These are phyloP conservation scores for Procavia capensis DNA, from an alignment of 2,113 vertebrate genomes.

Conservation along the genomic window DNA sequence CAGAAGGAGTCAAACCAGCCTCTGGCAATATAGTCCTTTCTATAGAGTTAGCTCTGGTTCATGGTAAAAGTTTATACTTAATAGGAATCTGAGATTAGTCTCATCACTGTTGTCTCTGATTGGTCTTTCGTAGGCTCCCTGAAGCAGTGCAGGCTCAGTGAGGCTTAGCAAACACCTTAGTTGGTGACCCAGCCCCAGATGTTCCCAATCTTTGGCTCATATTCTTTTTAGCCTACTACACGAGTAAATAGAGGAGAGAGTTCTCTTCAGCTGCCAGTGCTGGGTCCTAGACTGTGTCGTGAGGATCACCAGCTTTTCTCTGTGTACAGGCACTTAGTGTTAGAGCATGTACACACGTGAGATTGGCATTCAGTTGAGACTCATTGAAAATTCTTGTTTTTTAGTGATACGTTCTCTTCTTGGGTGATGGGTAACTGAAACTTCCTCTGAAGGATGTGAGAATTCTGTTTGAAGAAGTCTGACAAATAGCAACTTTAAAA, in stretches of 20 bases:
- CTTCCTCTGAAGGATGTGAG: slow-evolving; percentile 1
- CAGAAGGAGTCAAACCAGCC: not conserved
- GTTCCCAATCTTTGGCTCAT: not conserved
- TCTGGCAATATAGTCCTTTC: not conserved
- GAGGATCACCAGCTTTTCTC: not conserved
- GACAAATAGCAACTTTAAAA: not conserved
- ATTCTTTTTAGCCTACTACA: not conserved
- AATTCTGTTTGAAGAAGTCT: not conserved
- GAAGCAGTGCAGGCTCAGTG: slow-evolving; percentile 8
- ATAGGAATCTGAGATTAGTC: not conserved
- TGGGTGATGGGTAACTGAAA: not conserved
- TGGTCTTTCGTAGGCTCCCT: not conserved
- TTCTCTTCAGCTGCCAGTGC: not conserved
- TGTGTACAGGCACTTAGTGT: not conserved
- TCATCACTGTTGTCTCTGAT: not conserved
- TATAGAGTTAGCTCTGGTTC: not conserved
- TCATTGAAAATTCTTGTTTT: not conserved
- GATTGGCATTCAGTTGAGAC: not conserved
- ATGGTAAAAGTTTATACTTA: slow-evolving; percentile 10
- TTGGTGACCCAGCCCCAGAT: not conserved
- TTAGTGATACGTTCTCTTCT: not conserved
- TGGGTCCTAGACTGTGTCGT: not conserved
- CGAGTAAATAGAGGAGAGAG: not conserved
- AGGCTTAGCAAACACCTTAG: slow-evolving; percentile 49
- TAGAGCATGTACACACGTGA: accelerated